These are phyloP conservation scores for Aspidiotus rigidus DNA, from an alignment of 2,888 invertebrate species.

Conservation along the genomic window DNA sequence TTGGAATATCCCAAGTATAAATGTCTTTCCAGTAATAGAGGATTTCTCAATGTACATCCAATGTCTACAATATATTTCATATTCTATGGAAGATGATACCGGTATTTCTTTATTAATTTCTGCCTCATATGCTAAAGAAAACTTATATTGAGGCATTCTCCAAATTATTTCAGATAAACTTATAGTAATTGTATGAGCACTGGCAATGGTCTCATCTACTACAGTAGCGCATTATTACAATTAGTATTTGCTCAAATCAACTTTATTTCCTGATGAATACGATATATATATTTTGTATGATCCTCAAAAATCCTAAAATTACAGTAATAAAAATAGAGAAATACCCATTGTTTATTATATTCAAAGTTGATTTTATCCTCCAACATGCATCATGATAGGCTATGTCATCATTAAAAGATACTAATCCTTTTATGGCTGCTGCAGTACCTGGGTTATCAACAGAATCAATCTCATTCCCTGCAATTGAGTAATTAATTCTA, in stretches of 20 bases:
- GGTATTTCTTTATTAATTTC: constrained; percentile 7
- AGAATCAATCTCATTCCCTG: constrained; percentile 20
- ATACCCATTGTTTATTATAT: background rate
- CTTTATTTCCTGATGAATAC: constrained; percentile 11
- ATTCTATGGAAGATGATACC: constrained; percentile 11
- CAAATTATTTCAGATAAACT: constrained; percentile 11
- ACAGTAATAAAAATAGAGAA: background rate
- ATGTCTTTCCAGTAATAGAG: background rate
- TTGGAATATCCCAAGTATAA: constrained; percentile 1
- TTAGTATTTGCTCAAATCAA: constrained; percentile 17
- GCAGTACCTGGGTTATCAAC: constrained; percentile 12
- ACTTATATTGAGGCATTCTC: constrained; percentile 2
- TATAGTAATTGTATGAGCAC: constrained; percentile 10
- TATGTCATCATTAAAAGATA: constrained; percentile 4
- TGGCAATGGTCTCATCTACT: constrained; percentile 7
- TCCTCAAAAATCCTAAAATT: background rate
- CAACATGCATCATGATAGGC: constrained; percentile 8
- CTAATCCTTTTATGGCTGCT: constrained; percentile 6
- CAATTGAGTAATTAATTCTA: constrained; percentile 22
- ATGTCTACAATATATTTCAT: background rate
- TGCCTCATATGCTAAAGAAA: background rate
- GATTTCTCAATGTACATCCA: background rate
- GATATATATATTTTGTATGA: constrained; percentile 1
- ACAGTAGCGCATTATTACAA: constrained; percentile 10
- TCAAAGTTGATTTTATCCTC: background rate